A percentile compares a stretch with the other conserved stretches of the same genome.
These are phyloP conservation scores for Smittia sp. DNA, from an alignment of 2,888 invertebrate species.

Conservation along the genomic window DNA sequence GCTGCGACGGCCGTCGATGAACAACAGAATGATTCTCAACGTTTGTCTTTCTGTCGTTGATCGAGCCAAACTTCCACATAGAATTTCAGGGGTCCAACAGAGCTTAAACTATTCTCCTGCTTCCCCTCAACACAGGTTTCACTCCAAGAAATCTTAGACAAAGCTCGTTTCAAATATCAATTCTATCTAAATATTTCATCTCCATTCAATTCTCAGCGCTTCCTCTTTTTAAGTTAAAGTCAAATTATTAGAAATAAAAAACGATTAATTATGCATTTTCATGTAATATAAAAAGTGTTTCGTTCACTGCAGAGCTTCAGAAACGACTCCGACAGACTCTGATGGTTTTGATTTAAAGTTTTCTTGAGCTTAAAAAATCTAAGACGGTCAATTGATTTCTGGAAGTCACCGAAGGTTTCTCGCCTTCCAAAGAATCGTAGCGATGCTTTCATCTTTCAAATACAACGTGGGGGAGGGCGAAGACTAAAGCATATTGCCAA, in stretches of 20 bases:
- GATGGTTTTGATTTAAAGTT: neutral
- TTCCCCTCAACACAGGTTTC: no score
- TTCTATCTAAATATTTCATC: slow-evolving; percentile 24
- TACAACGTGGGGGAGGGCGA: no score
- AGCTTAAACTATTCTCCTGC: no score
- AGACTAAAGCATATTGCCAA: no score
- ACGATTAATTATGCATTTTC: neutral
- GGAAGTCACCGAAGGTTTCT: neutral
- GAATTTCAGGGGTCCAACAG: neutral
- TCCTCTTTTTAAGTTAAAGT: neutral
- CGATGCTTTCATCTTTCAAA: no score
- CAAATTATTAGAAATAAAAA: neutral
- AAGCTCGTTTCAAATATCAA: slow-evolving; percentile 21
- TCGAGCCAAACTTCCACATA: no score
- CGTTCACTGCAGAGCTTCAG: neutral
- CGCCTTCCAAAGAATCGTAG: no score
- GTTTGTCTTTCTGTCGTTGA: no score
- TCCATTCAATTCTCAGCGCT: neutral
- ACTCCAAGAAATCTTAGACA: neutral
- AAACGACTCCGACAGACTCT: neutral
- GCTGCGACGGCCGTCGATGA: no score
- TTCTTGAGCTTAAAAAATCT: neutral
- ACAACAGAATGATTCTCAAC: no score
- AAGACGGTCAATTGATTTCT: neutral
- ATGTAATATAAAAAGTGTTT: neutral